Evolutionary conservation across 1,140 invertebrate genomes (phyloP).

Genomic region (Littorina saxatilis): DNA sequence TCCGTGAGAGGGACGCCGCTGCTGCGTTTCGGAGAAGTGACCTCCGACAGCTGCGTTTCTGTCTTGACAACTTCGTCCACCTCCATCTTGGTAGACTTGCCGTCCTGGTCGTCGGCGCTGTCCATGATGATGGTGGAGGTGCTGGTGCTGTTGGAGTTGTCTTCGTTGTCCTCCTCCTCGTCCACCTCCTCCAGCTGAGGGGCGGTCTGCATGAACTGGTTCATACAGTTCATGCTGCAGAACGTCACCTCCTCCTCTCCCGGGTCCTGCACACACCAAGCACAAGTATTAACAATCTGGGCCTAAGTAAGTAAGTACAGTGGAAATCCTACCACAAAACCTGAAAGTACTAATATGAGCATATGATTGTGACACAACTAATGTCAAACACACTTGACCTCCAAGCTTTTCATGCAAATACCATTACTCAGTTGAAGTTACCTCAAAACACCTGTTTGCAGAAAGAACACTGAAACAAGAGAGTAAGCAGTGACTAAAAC

Average conservation of each 20-base stretch:
- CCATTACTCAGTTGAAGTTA: no score
- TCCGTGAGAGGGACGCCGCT: slow-evolving; percentile 18
- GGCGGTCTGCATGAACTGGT: slow-evolving; percentile 79
- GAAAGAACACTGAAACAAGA: no score
- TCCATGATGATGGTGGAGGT: slow-evolving; percentile 81
- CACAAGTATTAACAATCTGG: not conserved
- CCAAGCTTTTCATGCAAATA: no score
- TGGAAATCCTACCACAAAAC: not conserved
- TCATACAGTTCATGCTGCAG: slow-evolving; percentile 90
- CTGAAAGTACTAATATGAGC: not conserved
- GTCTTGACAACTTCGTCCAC: slow-evolving; percentile 67
- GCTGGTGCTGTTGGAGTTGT: not conserved
- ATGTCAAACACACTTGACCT: no score
- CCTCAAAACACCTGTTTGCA: no score
- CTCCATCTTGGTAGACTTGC: slow-evolving; percentile 79
- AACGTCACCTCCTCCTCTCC: slow-evolving; percentile 80
- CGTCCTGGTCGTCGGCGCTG: slow-evolving; percentile 59
- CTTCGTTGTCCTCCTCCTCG: slow-evolving; percentile 17
- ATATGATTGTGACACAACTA: no score
- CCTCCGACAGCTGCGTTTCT: not conserved
- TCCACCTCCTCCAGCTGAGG: slow-evolving; percentile 5
- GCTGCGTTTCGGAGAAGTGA: not conserved
- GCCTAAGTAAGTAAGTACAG: not conserved
- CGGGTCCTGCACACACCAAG: slow-evolving; percentile 61
- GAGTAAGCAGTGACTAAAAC: no score